These are phyloP conservation scores for Dendropsophus ebraccatus DNA, from an alignment of 2,113 vertebrate species.

Conservation along the genomic window DNA sequence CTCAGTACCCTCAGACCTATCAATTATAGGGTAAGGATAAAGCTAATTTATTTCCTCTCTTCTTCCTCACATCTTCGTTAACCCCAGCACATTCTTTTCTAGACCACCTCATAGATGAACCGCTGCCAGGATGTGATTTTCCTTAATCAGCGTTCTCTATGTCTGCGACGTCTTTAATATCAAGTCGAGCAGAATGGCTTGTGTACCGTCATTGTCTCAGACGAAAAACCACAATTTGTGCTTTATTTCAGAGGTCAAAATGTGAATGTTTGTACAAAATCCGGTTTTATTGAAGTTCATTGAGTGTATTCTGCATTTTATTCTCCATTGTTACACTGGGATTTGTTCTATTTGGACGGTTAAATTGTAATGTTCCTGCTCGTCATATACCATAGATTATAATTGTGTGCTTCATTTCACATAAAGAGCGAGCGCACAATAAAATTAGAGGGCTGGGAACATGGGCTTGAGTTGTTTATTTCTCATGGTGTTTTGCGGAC, in stretches of 20 bases:
- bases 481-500: constrained; percentile 8
- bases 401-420: not conserved
- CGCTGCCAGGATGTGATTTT: constrained; percentile 10
- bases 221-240: not conserved
- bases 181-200: not conserved
- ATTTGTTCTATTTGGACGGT: not conserved
- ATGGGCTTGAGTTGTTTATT: constrained; percentile 6
- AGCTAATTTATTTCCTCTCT: constrained; percentile 13
- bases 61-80: constrained; percentile 6
- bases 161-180: constrained; percentile 20
- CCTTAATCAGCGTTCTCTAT: constrained; percentile 30
- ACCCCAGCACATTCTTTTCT: constrained; percentile 35
- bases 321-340: not conserved
- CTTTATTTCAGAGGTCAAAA: not conserved
- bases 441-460: not conserved
- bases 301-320: not conserved
- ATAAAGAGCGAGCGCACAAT: not conserved
- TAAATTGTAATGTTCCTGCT: not conserved
- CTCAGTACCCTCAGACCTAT: not conserved
- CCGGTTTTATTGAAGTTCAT: not conserved
- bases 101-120: constrained; percentile 51
- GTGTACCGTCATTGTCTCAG: not conserved
- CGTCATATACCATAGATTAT: not conserved
- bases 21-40: not conserved
- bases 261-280: not conserved